Percentiles rank a stretch among this genome's conserved stretches.
Evolutionary conservation across 2,113 vertebrate genomes (phyloP).

Genomic region (Rhombomys opimus): DNA sequence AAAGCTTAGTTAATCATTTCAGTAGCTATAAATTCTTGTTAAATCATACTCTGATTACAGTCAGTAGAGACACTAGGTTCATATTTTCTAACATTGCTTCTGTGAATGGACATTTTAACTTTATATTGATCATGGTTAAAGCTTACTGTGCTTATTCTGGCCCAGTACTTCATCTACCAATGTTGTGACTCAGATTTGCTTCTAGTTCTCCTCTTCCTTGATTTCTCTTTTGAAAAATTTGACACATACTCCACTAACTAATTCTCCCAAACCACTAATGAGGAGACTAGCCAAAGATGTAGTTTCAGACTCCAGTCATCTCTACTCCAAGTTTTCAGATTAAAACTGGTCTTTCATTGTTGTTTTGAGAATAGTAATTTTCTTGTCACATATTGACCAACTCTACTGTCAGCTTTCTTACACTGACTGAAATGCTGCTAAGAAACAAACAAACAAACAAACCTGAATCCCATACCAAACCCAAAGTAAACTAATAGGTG

Average conservation of each 20-base stretch:
- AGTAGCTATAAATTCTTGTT: neutral
- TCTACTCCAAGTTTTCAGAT: neutral
- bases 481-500: neutral
- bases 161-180: neutral
- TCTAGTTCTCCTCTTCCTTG: neutral
- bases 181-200: neutral
- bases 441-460: neutral
- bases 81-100: neutral
- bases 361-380: neutral
- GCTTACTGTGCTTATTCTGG: neutral
- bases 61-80: neutral
- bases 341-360: neutral
- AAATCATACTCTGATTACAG: neutral
- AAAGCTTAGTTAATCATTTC: constrained; percentile 9
- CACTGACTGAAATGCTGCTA: neutral
- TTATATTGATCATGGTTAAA: neutral
- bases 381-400: neutral
- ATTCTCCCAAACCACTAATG: neutral
- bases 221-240: constrained; percentile 8
- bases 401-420: neutral
- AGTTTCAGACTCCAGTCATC: neutral
- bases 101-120: neutral
- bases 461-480: neutral
- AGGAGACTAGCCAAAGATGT: neutral
- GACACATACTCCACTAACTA: neutral